A percentile compares a stretch with the other conserved stretches of the same genome.
These are phyloP conservation scores for Microcebus ravelobensis DNA, from an alignment of 2,113 vertebrate species.

Conservation along the genomic window DNA sequence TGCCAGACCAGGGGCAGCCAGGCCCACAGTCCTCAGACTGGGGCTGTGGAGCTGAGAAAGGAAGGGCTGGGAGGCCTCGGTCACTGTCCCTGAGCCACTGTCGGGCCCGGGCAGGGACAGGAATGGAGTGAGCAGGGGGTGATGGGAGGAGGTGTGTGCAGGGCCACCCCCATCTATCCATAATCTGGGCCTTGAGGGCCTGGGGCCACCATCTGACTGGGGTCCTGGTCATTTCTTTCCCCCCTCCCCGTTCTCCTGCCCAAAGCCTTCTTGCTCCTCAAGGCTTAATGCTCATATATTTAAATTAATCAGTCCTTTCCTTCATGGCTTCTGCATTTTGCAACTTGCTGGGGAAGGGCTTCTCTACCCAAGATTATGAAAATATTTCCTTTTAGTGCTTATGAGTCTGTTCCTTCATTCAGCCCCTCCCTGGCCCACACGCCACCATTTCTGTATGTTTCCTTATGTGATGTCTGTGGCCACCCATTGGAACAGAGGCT, in stretches of 20 bases:
- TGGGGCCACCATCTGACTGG: rapidly evolving
- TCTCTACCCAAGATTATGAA: not conserved
- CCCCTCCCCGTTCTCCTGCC: not conserved
- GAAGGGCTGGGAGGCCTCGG: not conserved
- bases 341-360: not conserved
- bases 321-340: not conserved
- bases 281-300: not conserved
- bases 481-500: not conserved
- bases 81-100: not conserved
- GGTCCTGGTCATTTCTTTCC: not conserved
- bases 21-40: not conserved
- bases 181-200: rapidly evolving
- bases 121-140: not conserved
- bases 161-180: rapidly evolving
- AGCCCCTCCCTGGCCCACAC: not conserved
- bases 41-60: not conserved
- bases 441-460: not conserved
- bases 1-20: not conserved
- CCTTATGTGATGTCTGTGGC: rapidly evolving
- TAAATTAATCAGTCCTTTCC: not conserved
- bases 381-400: rapidly evolving
- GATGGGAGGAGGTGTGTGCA: rapidly evolving
- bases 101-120: not conserved
- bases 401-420: too few relatives aligned
- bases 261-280: not conserved